phyloP scores from a whole-genome alignment of 2,113 vertebrate species.

The Mesoclemmys tuberculata region DNA sequence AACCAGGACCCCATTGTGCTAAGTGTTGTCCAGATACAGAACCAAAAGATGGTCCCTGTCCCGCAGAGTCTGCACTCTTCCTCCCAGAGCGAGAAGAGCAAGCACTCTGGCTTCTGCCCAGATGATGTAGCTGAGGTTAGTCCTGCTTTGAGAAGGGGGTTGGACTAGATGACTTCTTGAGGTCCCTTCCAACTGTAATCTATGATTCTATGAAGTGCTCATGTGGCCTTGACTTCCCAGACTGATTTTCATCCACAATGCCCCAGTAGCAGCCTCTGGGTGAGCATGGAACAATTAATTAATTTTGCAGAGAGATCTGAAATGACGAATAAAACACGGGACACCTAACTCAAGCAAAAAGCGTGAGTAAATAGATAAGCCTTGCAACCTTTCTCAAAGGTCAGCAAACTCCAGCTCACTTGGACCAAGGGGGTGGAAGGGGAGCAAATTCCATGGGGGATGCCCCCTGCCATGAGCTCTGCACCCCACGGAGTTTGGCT shows the following conservation, averaged over 20 bases:
- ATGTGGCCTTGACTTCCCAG: neutral
- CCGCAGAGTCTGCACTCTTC: neutral
- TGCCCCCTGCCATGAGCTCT: neutral
- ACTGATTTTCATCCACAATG: neutral
- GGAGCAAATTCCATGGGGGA: neutral
- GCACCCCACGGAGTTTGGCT: neutral
- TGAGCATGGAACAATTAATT: constrained; percentile 26
- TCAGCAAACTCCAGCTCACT: constrained; percentile 17
- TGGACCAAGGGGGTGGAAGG: accelerated
- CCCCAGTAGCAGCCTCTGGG: neutral
- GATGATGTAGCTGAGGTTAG: too few relatives aligned
- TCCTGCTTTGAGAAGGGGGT: too few relatives aligned
- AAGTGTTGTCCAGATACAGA: neutral
- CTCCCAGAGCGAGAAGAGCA: neutral
- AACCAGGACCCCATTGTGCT: neutral
- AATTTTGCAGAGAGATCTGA: neutral
- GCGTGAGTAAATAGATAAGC: constrained; percentile 68
- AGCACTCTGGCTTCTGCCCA: neutral
- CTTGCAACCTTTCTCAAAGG: constrained; percentile 65
- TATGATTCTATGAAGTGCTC: neutral
- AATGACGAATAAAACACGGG: constrained; percentile 7
- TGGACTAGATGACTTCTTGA: too few relatives aligned
- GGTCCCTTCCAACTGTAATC: too few relatives aligned
- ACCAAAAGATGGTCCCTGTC: neutral
- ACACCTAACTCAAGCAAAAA: constrained; percentile 48